Evolutionary conservation across 2,888 invertebrate genomes (phyloP), one percentile per base, ranked within the genome.

Genomic region (Notodonta ziczac): DNA sequence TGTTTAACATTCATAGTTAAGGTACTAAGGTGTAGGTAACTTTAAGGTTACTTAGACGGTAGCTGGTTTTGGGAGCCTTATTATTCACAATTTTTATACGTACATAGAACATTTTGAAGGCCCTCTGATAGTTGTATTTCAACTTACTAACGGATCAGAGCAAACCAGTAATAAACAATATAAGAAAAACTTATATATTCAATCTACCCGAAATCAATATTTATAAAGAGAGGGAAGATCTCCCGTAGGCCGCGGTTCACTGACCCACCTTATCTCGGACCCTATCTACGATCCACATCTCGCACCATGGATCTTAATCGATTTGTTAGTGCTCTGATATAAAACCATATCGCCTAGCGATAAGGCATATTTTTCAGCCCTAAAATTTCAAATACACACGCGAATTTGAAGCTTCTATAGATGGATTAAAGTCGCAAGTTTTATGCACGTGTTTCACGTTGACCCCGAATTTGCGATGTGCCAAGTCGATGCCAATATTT

Each of bases 251-350:
- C 65, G 57, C 67, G 68, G 90, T 85, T 89, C 90, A 89, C 84
- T 74, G 87, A 84, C 83, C 88, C 81, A 69, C 69, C 84, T 90
- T 91, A 92, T 91, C 92, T 87, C 81, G 84, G 82, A 84, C 86
- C 82, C 80, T 87, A 85, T 85, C 87, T 80, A 80, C 86, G 80
- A 85, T 86, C 86, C 85, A 79, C 83, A 86, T 87, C 85, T 85
- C 77, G 69, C 78, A 80, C 80, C 81, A 78, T 73, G 69, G 70
- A 75, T 76, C 80, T 77, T 82, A 82, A 86, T 87, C 84, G 85
- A 86, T 85, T 80, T 73, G 73, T 73, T 77, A 67, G 71, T 80
- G 73, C 65, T 66, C 65, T 74, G 77, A 80, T 76, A 69, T 72
- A 73, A 32, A 69, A 86, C 85, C 83, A 84, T 89, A 89, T 78